Conservation (phyloP, 37 sponge, comb jelly and placozoan species). For the Crambe crambe region DNA sequence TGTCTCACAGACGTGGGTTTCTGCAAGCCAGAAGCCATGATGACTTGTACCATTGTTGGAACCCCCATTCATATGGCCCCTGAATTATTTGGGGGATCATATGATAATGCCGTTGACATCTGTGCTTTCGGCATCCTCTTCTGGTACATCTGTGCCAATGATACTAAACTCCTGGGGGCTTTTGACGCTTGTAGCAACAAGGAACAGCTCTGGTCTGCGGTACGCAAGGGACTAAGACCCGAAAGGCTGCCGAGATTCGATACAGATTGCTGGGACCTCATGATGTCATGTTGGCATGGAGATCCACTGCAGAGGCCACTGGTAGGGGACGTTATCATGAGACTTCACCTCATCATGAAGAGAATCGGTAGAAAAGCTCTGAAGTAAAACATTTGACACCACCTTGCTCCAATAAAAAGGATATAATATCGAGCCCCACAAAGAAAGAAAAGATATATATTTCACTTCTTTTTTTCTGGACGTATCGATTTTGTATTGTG, state of each 20-base stretch:
- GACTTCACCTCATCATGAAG: constrained; percentile 68
- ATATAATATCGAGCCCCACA: too few relatives aligned
- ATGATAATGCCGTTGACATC: constrained; percentile 92
- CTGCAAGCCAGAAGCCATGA: constrained; percentile 99
- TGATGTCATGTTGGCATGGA: constrained; percentile 84
- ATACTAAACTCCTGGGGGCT: constrained; percentile 68
- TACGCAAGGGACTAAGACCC: constrained; percentile 89
- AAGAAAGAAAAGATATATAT: too few relatives aligned
- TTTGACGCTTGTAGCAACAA: constrained; percentile 87
- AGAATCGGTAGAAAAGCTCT: constrained; percentile 46
- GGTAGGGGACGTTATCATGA: constrained; percentile 67
- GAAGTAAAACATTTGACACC: not conserved
- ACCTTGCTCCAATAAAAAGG: not conserved
- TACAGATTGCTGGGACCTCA: constrained; percentile 82
- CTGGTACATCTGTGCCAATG: constrained; percentile 93
- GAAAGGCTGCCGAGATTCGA: constrained; percentile 80
- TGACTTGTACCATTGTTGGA: constrained; percentile 95
- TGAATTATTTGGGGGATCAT: constrained; percentile 88
- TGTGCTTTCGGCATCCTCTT: constrained; percentile 98
- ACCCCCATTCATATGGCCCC: constrained; percentile 99
- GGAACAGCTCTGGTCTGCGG: constrained; percentile 87
- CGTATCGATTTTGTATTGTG: too few relatives aligned
- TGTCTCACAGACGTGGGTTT: constrained; percentile 95
- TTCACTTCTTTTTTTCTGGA: too few relatives aligned
- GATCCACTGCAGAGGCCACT: constrained; percentile 72